These are phyloP conservation scores for Lamellibrachia columna DNA, from an alignment of 2,888 invertebrate species.

Conservation along the genomic window DNA sequence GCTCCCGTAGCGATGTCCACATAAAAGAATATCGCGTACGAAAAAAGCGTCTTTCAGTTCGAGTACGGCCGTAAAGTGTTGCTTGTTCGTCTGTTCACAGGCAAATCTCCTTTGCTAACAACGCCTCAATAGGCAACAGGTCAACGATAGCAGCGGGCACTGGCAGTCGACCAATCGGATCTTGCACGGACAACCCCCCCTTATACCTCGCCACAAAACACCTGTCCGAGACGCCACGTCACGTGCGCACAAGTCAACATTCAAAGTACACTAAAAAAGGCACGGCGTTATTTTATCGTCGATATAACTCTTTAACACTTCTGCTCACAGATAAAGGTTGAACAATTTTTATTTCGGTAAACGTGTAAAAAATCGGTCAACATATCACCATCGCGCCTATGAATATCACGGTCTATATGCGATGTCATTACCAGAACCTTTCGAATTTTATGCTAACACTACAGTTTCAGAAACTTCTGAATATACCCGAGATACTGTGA, in stretches of 20 bases:
- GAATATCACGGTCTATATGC: background rate
- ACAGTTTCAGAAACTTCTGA: background rate
- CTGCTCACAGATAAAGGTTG: background rate
- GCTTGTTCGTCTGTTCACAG: background rate
- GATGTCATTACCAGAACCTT: background rate
- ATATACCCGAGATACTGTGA: background rate
- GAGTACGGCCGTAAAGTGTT: slow-evolving; percentile 5
- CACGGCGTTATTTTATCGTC: background rate
- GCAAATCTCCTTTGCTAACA: background rate
- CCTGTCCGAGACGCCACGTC: background rate
- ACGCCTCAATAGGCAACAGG: slow-evolving; percentile 10
- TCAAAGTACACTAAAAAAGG: background rate
- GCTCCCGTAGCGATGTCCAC: background rate
- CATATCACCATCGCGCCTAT: background rate
- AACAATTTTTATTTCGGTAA: background rate
- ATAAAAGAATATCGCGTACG: slow-evolving; percentile 12
- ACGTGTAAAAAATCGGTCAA: background rate
- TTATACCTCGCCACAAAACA: background rate
- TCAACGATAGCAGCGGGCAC: slow-evolving; percentile 12
- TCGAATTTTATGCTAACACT: background rate
- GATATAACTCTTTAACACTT: background rate
- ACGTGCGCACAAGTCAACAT: background rate
- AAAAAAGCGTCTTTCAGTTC: slow-evolving; percentile 1
- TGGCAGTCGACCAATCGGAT: background rate
- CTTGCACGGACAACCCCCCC: background rate